Percentiles rank a stretch among this genome's conserved stretches.
phyloP scores from a whole-genome alignment of 2,888 invertebrate genomes.

The Phalera bucephala region DNA sequence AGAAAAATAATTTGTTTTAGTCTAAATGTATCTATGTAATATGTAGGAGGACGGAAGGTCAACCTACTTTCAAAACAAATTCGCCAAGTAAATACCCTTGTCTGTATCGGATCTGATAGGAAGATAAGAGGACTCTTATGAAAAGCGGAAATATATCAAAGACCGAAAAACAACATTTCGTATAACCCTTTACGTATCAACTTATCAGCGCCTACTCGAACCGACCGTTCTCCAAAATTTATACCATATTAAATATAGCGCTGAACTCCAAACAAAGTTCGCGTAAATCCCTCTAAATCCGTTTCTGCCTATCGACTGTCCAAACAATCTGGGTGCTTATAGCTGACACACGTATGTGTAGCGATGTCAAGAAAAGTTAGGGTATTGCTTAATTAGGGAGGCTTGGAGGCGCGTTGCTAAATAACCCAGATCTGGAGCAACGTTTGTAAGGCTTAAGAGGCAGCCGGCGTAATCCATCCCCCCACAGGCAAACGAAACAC shows the following conservation, averaged over 20 bases:
- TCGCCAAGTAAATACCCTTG: too few relatives aligned
- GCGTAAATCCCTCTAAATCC: conserved; percentile 48
- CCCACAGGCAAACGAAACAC: conserved; percentile 15
- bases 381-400: conserved; percentile 65
- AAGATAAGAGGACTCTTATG: not conserved
- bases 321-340: conserved; percentile 56
- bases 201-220: too few relatives aligned
- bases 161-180: not conserved
- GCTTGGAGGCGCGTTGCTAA: conserved; percentile 54
- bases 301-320: conserved; percentile 53
- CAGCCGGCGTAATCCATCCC: conserved; percentile 46
- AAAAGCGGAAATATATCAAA: conserved; percentile 1
- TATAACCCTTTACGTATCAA: not conserved
- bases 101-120: too few relatives aligned
- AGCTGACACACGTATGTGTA: conserved; percentile 47
- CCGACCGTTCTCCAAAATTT: not conserved
- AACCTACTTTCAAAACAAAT: too few relatives aligned
- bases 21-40: too few relatives aligned
- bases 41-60: too few relatives aligned
- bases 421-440: conserved; percentile 66
- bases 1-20: too few relatives aligned
- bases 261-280: conserved; percentile 41
- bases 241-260: conserved; percentile 14
- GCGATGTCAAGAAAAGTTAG: conserved; percentile 69
- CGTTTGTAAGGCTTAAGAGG: conserved; percentile 65